phyloP scores from a whole-genome alignment of 2,888 invertebrate species.

The Mystacides longicornis region DNA sequence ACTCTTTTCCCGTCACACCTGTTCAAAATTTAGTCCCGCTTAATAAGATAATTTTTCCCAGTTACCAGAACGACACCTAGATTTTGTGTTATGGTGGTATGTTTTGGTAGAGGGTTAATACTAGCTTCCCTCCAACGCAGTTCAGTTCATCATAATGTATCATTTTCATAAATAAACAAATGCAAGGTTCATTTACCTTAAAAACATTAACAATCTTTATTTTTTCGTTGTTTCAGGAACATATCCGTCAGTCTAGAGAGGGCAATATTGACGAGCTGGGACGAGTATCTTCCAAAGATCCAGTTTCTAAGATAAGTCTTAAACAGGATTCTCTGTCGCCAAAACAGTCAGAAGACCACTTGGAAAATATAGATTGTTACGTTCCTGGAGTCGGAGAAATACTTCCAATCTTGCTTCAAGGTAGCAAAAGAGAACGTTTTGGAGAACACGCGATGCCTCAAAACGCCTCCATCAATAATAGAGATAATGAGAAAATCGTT shows the following conservation, averaged over 20 bases:
- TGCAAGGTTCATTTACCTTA: too few relatives aligned
- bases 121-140: too few relatives aligned
- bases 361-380: conserved; percentile 33
- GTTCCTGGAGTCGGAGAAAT: conserved; percentile 39
- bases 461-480: conserved; percentile 20
- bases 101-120: too few relatives aligned
- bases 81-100: too few relatives aligned
- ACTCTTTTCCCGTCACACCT: too few relatives aligned
- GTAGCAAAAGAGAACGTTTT: conserved; percentile 13
- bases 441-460: conserved; percentile 9
- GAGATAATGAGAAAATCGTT: conserved; percentile 21
- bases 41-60: too few relatives aligned
- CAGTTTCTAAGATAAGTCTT: conserved; percentile 31
- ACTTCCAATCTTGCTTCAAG: conserved; percentile 20
- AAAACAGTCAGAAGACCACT: conserved; percentile 11
- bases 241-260: conserved; percentile 72
- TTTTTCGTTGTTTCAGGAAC: conserved; percentile 46
- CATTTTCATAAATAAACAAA: too few relatives aligned
- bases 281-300: conserved; percentile 36
- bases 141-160: too few relatives aligned
- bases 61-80: too few relatives aligned
- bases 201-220: background rate
- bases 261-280: conserved; percentile 67
- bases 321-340: conserved; percentile 21
- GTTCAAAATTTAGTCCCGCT: too few relatives aligned